A percentile compares a stretch with the other conserved stretches of the same genome.
These are phyloP conservation scores for Porites evermanni DNA, from an alignment of 92 coral and sea anemone genomes.

Conservation along the genomic window DNA sequence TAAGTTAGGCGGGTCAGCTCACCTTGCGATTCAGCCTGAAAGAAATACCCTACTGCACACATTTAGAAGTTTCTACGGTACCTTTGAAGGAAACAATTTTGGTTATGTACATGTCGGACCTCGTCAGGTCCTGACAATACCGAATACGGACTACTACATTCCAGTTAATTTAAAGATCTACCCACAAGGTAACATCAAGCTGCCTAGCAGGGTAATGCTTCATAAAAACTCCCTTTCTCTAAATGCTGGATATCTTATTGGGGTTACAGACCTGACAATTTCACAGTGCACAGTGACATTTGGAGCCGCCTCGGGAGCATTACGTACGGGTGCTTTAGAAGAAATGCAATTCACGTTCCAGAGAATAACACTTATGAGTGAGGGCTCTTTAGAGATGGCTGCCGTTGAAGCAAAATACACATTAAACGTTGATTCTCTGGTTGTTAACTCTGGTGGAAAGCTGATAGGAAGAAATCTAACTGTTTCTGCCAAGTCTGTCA, in stretches of 20 bases:
- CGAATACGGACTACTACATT: slow-evolving; percentile 69
- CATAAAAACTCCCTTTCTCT: slow-evolving; percentile 84
- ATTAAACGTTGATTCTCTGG: slow-evolving; percentile 50
- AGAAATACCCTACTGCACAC: slow-evolving; percentile 62
- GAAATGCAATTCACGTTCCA: slow-evolving; percentile 70
- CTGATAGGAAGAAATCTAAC: slow-evolving; percentile 68
- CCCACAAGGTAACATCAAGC: slow-evolving; percentile 61
- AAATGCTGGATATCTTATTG: slow-evolving; percentile 80
- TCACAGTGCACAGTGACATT: slow-evolving; percentile 83
- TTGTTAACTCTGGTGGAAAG: slow-evolving; percentile 78
- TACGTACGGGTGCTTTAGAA: slow-evolving; percentile 55
- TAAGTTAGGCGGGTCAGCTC: slow-evolving; percentile 89
- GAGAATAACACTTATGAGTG: slow-evolving; percentile 72
- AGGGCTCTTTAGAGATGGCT: slow-evolving; percentile 67
- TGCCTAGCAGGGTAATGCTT: slow-evolving; percentile 80
- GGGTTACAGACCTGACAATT: slow-evolving; percentile 81
- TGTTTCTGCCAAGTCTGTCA: slow-evolving; percentile 55
- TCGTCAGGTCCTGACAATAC: slow-evolving; percentile 70
- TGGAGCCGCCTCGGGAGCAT: slow-evolving; percentile 83
- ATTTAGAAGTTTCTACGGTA: slow-evolving; percentile 74
- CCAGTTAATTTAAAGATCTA: slow-evolving; percentile 91
- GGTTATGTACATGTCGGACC: slow-evolving; percentile 94
- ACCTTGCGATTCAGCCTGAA: slow-evolving; percentile 84
- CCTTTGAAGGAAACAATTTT: slow-evolving; percentile 73
- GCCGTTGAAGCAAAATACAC: slow-evolving; percentile 50